Evolutionary conservation across 2,797 vertebrate species (phyloP).

Genomic region (Danio jaintianensis): DNA sequence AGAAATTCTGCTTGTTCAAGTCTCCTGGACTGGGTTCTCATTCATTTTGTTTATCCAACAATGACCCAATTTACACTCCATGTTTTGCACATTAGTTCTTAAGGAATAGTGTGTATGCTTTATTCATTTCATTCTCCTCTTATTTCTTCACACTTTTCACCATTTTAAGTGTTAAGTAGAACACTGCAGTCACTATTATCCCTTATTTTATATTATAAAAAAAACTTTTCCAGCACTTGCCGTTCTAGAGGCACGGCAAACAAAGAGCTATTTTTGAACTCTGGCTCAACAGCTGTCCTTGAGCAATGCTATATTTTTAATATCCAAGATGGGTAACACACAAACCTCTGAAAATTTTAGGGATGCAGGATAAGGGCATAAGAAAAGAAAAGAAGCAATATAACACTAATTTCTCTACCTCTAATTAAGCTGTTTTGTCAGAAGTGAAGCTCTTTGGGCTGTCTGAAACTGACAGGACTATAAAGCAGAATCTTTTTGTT

Average conservation of each 20-base stretch:
- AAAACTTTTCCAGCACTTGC: conserved; percentile 1
- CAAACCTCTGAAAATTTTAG: conserved; percentile 26
- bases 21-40: too few relatives aligned
- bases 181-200: conserved; percentile 5
- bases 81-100: not conserved
- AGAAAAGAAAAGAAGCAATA: not conserved
- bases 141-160: conserved; percentile 7
- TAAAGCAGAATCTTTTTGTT: not conserved
- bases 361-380: conserved; percentile 7
- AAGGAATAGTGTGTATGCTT: not conserved
- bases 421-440: not conserved
- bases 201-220: not conserved
- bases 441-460: not conserved
- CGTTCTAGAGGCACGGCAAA: conserved; percentile 53
- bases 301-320: conserved; percentile 55
- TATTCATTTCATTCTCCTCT: not conserved
- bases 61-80: conserved; percentile 7
- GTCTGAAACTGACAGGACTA: not conserved
- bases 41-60: too few relatives aligned
- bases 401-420: not conserved
- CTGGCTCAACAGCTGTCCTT: conserved; percentile 65
- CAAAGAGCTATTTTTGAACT: conserved; percentile 69
- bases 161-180: conserved; percentile 7
- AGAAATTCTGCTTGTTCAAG: too few relatives aligned
- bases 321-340: conserved; percentile 7